Evolutionary conservation across 2,888 invertebrate genomes (phyloP), one percentile per base, ranked within the genome.

Genomic region (Nomada ferruginata): DNA sequence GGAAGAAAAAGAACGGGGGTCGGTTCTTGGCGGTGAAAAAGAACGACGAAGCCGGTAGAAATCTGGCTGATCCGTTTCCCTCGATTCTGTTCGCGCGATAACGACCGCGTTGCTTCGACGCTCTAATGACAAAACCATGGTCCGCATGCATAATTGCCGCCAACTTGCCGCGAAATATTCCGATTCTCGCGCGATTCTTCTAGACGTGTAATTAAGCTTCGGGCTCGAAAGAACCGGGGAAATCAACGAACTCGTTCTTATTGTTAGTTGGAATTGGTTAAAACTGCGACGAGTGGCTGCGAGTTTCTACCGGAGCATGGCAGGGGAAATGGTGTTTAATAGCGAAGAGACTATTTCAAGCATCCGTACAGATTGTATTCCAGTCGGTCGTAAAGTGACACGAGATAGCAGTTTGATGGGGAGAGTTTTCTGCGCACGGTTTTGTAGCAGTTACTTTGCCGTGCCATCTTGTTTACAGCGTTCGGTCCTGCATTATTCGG

Each of bases 11-110:
- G 79, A 79, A 73, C 73, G 61, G 69, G 59, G 47, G 85, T 76
- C 73, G 79, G 77, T 71, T 75, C 74, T 63, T 36, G 47, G 15
- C 60, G 63, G 75, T 0, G 47, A 13, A 47, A 72, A 79, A 87
- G 78, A 84, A 80, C 78, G 77, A 79, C 13, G 68, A 76, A 71
- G 13, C 47, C 47, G 47, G 11, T 10, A 76, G 72, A 82, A 84
- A 88, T 86, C 85, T 86, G 85, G 65, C 76, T 84, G 77, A 87
- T 88, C 84, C 77, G 69, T 63, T 57, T 70, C 59, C n/a, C 57
- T 36, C 60, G 63, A 63, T 75, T 63, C 63, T 42, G 69, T 64
- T 64, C 66, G 71, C 74, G 69, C 79, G 85, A 85, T 87, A 83
- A 82, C 84, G 78, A 83, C 52, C 57, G 42, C 50, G 26, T 63